These are phyloP conservation scores for Luscinia luscinia DNA, from an alignment of 2,797 vertebrate species.

Conservation along the genomic window DNA sequence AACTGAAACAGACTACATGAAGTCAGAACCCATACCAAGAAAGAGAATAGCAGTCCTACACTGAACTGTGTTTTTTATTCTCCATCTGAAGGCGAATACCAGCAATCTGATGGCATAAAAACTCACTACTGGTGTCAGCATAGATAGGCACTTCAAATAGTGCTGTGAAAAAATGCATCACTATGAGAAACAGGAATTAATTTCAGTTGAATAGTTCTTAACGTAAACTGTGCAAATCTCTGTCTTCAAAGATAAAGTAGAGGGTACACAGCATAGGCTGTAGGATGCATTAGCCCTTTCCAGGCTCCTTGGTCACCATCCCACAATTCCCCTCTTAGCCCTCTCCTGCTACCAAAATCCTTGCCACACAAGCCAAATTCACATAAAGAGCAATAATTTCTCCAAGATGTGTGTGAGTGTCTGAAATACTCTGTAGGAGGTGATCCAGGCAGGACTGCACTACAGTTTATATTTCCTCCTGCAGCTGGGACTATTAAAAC, in stretches of 20 bases:
- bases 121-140: rapidly evolving
- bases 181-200: not conserved
- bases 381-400: not conserved
- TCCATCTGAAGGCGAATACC: not conserved
- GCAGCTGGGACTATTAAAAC: not conserved
- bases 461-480: not conserved
- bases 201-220: not conserved
- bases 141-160: not conserved
- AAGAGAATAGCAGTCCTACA: not conserved
- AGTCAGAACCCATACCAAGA: not conserved
- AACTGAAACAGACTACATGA: not conserved
- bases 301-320: not conserved
- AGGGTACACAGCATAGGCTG: too few relatives aligned
- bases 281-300: not conserved
- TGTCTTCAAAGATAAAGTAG: not conserved
- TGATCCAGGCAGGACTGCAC: not conserved
- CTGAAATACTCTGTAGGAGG: not conserved
- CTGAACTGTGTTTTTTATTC: not conserved
- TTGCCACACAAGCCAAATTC: not conserved
- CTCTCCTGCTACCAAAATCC: not conserved
- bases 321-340: not conserved
- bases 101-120: not conserved
- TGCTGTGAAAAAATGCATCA: not conserved
- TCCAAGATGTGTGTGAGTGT: not conserved
- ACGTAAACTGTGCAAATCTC: not conserved